A percentile compares a stretch with the other conserved stretches of the same genome.
Conservation (phyloP, 64 coral and sea anemone genomes). For the Actinia equina region DNA sequence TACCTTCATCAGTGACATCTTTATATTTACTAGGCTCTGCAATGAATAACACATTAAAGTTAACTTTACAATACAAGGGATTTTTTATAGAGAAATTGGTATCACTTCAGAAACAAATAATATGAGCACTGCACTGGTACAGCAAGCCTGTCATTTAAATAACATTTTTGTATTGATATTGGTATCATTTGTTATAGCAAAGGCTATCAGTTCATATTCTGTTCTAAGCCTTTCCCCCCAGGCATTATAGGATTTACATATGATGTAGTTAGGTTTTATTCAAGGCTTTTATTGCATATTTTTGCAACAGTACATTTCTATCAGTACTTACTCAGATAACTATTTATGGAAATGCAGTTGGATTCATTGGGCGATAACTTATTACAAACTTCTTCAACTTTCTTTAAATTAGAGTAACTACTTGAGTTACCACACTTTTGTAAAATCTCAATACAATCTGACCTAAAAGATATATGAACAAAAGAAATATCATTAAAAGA, state of each 20-base stretch:
- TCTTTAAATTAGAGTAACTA: slow-evolving; percentile 23
- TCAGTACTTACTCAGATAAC: slow-evolving; percentile 68
- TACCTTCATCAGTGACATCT: slow-evolving; percentile 73
- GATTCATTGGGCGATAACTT: slow-evolving; percentile 59
- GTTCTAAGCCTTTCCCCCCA: no score
- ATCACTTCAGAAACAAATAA: no score
- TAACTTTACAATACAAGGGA: not conserved
- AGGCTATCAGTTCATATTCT: no score
- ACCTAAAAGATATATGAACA: slow-evolving; percentile 19
- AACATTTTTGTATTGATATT: no score
- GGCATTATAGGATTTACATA: no score
- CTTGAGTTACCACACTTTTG: slow-evolving; percentile 76
- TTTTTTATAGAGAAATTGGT: no score
- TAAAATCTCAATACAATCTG: slow-evolving; percentile 80
- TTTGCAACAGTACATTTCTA: no score
- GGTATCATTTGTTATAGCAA: no score
- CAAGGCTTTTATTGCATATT: no score
- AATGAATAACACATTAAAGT: slow-evolving; percentile 9
- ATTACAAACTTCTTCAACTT: slow-evolving; percentile 67
- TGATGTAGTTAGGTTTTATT: no score
- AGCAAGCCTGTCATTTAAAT: no score
- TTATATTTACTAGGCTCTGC: slow-evolving; percentile 72
- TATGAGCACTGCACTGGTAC: not conserved
- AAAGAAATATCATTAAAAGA: not conserved
- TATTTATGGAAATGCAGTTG: slow-evolving; percentile 70